Evolutionary conservation across 2,113 vertebrate species (phyloP), one percentile per base, ranked within the genome.

Genomic region (Puntigrus tetrazona): DNA sequence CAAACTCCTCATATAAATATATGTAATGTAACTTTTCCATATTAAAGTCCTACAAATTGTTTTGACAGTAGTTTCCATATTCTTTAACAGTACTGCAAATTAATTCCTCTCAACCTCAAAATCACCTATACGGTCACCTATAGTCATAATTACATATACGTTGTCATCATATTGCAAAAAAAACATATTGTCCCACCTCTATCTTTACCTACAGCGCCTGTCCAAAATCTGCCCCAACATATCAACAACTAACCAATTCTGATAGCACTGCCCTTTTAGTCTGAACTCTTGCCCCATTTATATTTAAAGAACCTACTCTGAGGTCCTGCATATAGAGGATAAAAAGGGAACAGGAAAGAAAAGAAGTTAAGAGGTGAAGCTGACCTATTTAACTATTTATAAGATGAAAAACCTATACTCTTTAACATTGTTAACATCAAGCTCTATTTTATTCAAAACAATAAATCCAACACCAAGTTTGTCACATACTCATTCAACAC

Each of bases 321-420:
- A 38, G 34, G 18, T 69, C 18, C 34, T 36, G 31, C 20, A 74
- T 41, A 74, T 13, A 74, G 69, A 41, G 2, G n/a, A 45, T 22
- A 41, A 20, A 41, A 41, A 72, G 36, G n/a, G 8, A 47, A 27
- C 4, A 45, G 41, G 6, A 73, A n/a, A 7, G n/a, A 27, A n/a
- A 73, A 45, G 7, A 36, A 36, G 65, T 22, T n/a, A 38, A 70
- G 34, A 70, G 67, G 7, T n/a, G 69, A 25, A 41, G 36, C 61
- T 65, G 61, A 65, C 16, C 29, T 6, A 65, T 65, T 34, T 65
- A 65, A 65, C 61, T 65, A 65, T 65, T 65, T 16, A 65, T 63
- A 29, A 63, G 27, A 63, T 65, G 1, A 65, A 18, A 65, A 65
- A 65, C 29, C 29, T 65, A 6, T 65, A 65, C 27, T 65, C 14